Evolutionary conservation across 2,797 vertebrate species (phyloP), one percentile per base, ranked within the genome.

Genomic region (Phyllotis vaccarum): DNA sequence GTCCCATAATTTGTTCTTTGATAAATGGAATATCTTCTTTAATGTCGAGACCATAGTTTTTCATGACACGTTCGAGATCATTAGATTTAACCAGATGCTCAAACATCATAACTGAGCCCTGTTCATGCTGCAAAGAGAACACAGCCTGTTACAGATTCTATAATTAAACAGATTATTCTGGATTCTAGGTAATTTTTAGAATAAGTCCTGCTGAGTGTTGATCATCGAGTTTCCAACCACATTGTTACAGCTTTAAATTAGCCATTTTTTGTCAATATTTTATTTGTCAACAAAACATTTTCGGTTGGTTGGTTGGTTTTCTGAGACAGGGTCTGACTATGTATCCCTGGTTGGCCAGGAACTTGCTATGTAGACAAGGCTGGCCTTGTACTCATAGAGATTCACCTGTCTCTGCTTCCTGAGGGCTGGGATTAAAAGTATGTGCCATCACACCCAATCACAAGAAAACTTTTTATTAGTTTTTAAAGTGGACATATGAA

Each of bases 1-100:
- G 99, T 93, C 99, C 99, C 29, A 94, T 98, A 86, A 99, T 99
- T 94, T 99, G 99, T 90, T 99, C 99, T 98, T 99, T 99, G 94
- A 99, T 99, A 97, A 99, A 99, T 37, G 93, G 52, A 93, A 99
- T 98, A 95, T 99, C 99, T 78, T 99, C 98, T 1, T 99, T 98
- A 81, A 99, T 98, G 54, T 97, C 46, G 80, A 99, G 98, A 56
- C 99, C 99, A 22, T 99, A 98, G 0, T 94, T 24, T 95, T 97
- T 2, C 99, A 99, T 99, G 89, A 98, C 98, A 3, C 49, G 64
- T 97, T 94, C 97, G 90, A 99, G 98, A 0, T 60, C 1, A 56
- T 99, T 99, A 89, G 97, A 98, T 12, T 97, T 1, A 81, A 99
- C 98, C 93, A 99, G 98, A 98, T 99, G 97, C 91, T 99, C 99